Conservation (phyloP, 1,140 invertebrate genomes). For the Phocides pigmalion region DNA sequence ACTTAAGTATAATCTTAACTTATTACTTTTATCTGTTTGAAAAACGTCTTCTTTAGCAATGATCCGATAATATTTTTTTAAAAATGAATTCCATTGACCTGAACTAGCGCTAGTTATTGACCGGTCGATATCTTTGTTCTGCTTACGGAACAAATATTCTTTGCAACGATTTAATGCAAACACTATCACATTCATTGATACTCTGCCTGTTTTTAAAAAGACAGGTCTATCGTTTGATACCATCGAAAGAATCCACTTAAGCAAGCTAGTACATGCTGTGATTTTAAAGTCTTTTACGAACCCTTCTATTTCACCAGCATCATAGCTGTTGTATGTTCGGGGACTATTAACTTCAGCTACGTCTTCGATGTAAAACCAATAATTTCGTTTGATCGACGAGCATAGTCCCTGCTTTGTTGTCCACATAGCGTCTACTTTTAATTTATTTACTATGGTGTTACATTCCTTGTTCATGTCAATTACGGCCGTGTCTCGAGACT, state of each 20-base stretch:
- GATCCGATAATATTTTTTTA: constrained; percentile 84
- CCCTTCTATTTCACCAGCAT: constrained; percentile 79
- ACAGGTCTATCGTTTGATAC: constrained; percentile 66
- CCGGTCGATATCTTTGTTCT: constrained; percentile 83
- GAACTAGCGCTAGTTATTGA: constrained; percentile 62
- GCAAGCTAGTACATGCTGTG: constrained; percentile 91
- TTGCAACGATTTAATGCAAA: constrained; percentile 85
- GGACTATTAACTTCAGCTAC: constrained; percentile 84
- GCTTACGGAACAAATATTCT: constrained; percentile 78
- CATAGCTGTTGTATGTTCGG: constrained; percentile 83
- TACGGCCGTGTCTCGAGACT: constrained; percentile 59
- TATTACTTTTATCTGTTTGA: constrained; percentile 70
- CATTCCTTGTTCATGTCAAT: constrained; percentile 64
- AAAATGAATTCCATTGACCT: constrained; percentile 89
- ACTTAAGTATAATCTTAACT: constrained; percentile 79
- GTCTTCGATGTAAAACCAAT: constrained; percentile 85
- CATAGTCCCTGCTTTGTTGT: constrained; percentile 86
- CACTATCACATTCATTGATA: constrained; percentile 80
- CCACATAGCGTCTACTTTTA: constrained; percentile 83
- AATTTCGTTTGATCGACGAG: constrained; percentile 83
- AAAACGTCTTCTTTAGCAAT: constrained; percentile 74
- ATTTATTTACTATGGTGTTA: constrained; percentile 84
- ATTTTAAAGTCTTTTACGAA: constrained; percentile 87
- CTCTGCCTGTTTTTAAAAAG: constrained; percentile 73
- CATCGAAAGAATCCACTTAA: constrained; percentile 89